These are phyloP conservation scores for Gallirallus australis DNA, from an alignment of 2,797 vertebrate genomes.

Conservation along the genomic window DNA sequence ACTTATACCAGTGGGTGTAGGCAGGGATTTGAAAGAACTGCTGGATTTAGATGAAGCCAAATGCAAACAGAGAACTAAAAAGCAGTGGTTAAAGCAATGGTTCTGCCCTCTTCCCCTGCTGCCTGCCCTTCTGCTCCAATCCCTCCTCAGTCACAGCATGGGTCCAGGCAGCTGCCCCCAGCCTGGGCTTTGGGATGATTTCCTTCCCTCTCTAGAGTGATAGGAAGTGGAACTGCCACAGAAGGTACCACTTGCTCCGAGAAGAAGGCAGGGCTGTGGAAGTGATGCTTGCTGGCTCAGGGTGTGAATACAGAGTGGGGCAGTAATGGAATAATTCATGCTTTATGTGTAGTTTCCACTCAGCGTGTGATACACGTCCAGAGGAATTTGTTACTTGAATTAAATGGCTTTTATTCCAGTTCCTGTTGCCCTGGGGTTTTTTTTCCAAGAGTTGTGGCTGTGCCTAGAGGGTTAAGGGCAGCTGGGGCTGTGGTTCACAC, in stretches of 20 bases:
- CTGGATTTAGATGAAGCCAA: constrained; percentile 37
- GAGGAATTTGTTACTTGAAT: neutral
- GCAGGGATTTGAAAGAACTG: constrained; percentile 61
- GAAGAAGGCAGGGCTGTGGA: neutral
- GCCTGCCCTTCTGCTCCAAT: neutral
- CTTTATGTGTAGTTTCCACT: neutral
- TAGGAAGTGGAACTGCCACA: neutral
- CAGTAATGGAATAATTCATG: neutral
- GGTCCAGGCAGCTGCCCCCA: neutral
- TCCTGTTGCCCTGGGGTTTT: neutral
- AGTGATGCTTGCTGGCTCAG: neutral
- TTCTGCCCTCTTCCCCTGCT: neutral
- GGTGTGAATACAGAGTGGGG: neutral
- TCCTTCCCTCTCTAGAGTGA: neutral
- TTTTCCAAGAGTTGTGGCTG: neutral
- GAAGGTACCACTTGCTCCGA: neutral
- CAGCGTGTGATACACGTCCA: neutral
- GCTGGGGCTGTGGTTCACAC: neutral
- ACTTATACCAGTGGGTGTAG: constrained; percentile 37
- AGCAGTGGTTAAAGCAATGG: neutral
- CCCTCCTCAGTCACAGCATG: neutral
- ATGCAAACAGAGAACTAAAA: constrained; percentile 4
- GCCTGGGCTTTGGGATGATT: neutral
- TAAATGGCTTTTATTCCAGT: neutral
- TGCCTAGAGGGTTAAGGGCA: neutral